Conservation (phyloP, 1,140 invertebrate genomes). For the Sitophilus oryzae region DNA sequence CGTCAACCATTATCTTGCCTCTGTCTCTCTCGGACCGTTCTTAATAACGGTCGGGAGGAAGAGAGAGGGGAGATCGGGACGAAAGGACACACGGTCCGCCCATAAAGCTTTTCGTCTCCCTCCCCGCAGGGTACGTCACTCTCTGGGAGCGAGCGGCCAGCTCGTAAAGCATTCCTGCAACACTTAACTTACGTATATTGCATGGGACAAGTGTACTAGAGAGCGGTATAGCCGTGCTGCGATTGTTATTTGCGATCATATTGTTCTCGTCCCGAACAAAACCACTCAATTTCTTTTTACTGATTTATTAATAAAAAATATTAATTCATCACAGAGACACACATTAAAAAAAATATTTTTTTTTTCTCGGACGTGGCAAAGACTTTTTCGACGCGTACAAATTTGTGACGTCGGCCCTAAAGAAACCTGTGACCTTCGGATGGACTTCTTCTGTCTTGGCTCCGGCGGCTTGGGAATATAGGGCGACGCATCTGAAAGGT, state of each 20-base stretch:
- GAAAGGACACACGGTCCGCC: conserved; percentile 44
- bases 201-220: conserved; percentile 40
- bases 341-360: too few relatives aligned
- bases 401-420: too few relatives aligned
- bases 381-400: too few relatives aligned
- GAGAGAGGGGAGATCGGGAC: conserved; percentile 25
- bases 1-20: conserved; percentile 45
- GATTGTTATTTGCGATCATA: too few relatives aligned
- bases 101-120: conserved; percentile 41
- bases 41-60: conserved; percentile 2
- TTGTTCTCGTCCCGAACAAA: too few relatives aligned
- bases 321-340: too few relatives aligned
- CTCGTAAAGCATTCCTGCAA: conserved; percentile 44
- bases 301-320: too few relatives aligned
- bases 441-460: conserved; percentile 39
- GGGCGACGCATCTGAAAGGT: conserved; percentile 40
- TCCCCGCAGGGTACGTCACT: too few relatives aligned
- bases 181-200: conserved; percentile 46
- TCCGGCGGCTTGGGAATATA: conserved; percentile 40
- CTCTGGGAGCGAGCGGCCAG: conserved; percentile 33
- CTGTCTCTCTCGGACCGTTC: conserved; percentile 29
- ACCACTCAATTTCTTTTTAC: too few relatives aligned
- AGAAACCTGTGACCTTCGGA: too few relatives aligned
- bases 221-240: too few relatives aligned
- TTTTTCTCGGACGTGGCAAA: too few relatives aligned